Conservation (phyloP, 1,140 invertebrate species). For the Trichogramma pretiosum region DNA sequence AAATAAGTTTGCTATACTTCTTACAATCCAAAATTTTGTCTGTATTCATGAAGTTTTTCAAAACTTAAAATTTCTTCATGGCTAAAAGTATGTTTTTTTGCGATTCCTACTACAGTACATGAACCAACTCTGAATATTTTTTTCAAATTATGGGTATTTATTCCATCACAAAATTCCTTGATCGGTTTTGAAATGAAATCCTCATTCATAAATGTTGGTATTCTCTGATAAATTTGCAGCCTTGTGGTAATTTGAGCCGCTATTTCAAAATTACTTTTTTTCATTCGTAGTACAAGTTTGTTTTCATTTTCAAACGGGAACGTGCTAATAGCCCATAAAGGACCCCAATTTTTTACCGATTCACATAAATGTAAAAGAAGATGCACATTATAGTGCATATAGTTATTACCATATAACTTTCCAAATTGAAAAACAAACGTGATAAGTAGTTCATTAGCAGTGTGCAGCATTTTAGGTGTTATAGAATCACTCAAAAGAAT, state of each 20-base stretch:
- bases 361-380: constrained; percentile 15
- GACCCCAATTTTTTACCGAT: constrained; percentile 11
- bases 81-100: not conserved
- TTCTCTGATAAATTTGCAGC: not conserved
- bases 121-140: not conserved
- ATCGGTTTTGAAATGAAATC: not conserved
- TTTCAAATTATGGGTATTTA: not conserved
- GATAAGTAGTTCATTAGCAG: constrained; percentile 6
- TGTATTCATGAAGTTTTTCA: not conserved
- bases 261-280: not conserved
- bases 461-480: constrained; percentile 4
- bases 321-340: constrained; percentile 4
- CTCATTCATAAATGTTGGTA: not conserved
- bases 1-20: not conserved
- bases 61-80: not conserved
- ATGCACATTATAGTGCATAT: constrained; percentile 20
- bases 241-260: not conserved
- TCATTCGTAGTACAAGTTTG: constrained; percentile 1
- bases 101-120: not conserved
- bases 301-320: constrained; percentile 17
- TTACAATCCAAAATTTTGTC: not conserved
- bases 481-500: constrained; percentile 17
- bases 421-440: constrained; percentile 11
- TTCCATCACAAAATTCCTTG: not conserved
- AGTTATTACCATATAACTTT: constrained; percentile 12